Evolutionary conservation across 2,797 vertebrate genomes (phyloP), one percentile per base, ranked within the genome.

Genomic region (Avahi laniger): DNA sequence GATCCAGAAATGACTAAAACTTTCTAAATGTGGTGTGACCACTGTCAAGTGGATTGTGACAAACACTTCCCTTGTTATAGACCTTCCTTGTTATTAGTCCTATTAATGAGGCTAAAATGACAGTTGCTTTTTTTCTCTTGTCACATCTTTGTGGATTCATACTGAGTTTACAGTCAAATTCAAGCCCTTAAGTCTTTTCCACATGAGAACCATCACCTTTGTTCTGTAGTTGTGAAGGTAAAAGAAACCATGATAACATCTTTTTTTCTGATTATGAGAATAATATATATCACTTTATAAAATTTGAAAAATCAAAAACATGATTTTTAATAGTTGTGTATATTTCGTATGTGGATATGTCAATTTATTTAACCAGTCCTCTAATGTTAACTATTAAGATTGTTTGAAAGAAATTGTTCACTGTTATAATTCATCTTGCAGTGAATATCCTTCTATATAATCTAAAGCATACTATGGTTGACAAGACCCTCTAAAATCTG

Each of bases 311-410:
- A 75, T 72, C 2, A 69, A 75, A 93, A 59, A 7, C 13, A 72
- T 82, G 54, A 94, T 69, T 96, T 90, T 85, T 43, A 95, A 96
- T 75, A 81, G 35, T 28, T 93, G 3, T 57, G 89, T 69, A 79
- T 83, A 75, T 73, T 95, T 91, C 26, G 83, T 87, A 79, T 46
- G 43, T 86, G 24, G 63, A 79, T 67, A 70, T 18, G 28, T n/a
- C 48, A 46, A 35, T 92, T 63, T 75, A 35, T 92, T 63, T 75
- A 96, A 89, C n/a, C 48, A 86, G 50, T 38, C 30, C 67, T 33
- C 38, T 85, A 85, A 41, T 46, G 41, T 61, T 76, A 91, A 67
- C 63, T 69, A 85, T 52, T 86, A 86, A 93, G 46, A 85, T 20
- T 84, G 43, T 85, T 81, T 80, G 50, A 88, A 79, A 96, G 35